Percentiles rank a stretch among this genome's conserved stretches.
Evolutionary conservation across 2,797 vertebrate species (phyloP).

Genomic region (Oryzias sinensis): DNA sequence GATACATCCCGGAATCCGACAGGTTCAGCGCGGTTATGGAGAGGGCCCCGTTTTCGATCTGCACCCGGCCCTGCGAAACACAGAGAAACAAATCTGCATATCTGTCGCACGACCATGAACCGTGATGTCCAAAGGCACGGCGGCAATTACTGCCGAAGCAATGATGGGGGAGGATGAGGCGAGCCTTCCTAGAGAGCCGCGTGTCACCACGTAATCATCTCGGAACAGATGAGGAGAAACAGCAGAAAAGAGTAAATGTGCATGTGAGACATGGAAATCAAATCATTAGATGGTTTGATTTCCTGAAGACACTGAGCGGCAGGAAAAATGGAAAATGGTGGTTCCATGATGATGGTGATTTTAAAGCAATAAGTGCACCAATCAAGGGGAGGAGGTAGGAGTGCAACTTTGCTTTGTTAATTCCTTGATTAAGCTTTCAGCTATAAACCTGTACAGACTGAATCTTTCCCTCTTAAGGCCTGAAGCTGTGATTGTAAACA

Average conservation of each 20-base stretch:
- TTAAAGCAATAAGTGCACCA: constrained; percentile 50
- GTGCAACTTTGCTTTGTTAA: constrained; percentile 23
- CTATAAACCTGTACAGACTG: too few species aligned
- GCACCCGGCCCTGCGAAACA: constrained; percentile 83
- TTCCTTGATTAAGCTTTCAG: not conserved
- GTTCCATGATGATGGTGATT: constrained; percentile 42
- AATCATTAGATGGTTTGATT: constrained; percentile 41
- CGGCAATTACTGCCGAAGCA: constrained; percentile 62
- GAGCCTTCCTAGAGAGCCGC: constrained; percentile 10
- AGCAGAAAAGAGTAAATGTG: constrained; percentile 48
- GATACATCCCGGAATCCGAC: constrained; percentile 94
- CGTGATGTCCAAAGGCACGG: constrained; percentile 60
- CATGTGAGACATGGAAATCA: constrained; percentile 32
- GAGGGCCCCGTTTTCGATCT: constrained; percentile 93
- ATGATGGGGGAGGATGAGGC: constrained; percentile 32
- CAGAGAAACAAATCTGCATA: constrained; percentile 62
- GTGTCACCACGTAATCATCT: constrained; percentile 25
- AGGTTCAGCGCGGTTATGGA: constrained; percentile 87
- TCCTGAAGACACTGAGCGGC: constrained; percentile 35
- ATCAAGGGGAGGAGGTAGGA: constrained; percentile 30
- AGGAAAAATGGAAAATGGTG: constrained; percentile 52
- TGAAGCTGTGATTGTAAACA: too few species aligned
- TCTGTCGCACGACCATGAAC: constrained; percentile 36
- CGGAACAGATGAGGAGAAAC: constrained; percentile 20
- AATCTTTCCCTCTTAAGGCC: too few species aligned